Percentiles rank a stretch among this genome's conserved stretches.
Conservation (phyloP, 2,888 invertebrate genomes). For the Macrophya alboannulata region DNA sequence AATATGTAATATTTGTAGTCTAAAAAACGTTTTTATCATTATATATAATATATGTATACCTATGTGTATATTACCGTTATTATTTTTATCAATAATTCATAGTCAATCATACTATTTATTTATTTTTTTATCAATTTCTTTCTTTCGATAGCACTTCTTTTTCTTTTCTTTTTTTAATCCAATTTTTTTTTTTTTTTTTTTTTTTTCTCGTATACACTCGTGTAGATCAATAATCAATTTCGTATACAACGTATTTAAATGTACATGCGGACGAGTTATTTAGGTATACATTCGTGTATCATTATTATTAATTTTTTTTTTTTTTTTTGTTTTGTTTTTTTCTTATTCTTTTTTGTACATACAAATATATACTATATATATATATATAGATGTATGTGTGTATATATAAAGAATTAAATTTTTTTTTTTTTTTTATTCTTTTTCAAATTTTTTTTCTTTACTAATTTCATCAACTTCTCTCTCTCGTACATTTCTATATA, state of each 20-base stretch:
- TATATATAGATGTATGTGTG: background rate
- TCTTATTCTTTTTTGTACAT: slow-evolving; percentile 14
- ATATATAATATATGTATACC: background rate
- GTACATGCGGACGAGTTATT: slow-evolving; percentile 33
- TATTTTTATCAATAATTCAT: slow-evolving; percentile 30
- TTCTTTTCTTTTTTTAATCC: too few species aligned
- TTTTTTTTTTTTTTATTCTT: background rate
- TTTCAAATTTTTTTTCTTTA: slow-evolving; percentile 16
- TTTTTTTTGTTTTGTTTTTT: slow-evolving; percentile 24
- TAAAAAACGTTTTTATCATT: slow-evolving; percentile 23
- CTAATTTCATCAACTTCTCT: slow-evolving; percentile 32
- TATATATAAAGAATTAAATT: background rate
- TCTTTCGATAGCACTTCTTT: background rate
- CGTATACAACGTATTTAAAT: slow-evolving; percentile 32
- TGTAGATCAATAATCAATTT: slow-evolving; percentile 40
- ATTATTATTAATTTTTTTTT: background rate
- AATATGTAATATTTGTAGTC: slow-evolving; percentile 11
- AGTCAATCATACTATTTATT: background rate
- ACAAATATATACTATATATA: background rate
- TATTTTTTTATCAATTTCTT: slow-evolving; percentile 8
- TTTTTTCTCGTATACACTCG: slow-evolving; percentile 35
- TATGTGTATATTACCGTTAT: slow-evolving; percentile 22
- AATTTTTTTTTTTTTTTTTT: background rate
- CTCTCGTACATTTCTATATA: slow-evolving; percentile 44
- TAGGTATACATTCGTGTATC: slow-evolving; percentile 25